phyloP scores from a whole-genome alignment of 2,888 invertebrate species.

The Molorchus minor region DNA sequence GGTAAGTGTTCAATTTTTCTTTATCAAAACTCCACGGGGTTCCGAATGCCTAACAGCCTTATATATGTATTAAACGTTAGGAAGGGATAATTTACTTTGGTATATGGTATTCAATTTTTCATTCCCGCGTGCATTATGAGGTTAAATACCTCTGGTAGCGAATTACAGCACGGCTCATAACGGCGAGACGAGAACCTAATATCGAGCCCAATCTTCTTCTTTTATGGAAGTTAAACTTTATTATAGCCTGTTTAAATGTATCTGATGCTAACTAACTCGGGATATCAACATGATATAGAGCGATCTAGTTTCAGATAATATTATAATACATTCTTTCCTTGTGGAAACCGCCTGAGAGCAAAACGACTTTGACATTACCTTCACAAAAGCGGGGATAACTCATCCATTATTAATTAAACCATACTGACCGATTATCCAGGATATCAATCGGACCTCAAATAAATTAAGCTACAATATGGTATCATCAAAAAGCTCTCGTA shows the following conservation, averaged over 20 bases:
- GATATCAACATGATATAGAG: constrained; percentile 14
- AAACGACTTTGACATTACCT: constrained; percentile 4
- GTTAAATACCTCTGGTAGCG: constrained; percentile 8
- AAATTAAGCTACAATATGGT: constrained; percentile 17
- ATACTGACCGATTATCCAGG: constrained; percentile 1
- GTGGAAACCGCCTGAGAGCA: constrained; percentile 8
- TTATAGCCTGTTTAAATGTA: constrained; percentile 18
- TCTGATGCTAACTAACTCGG: constrained; percentile 3
- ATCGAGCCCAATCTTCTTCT: constrained; percentile 19
- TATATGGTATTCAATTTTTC: constrained; percentile 5
- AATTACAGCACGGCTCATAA: too few relatives aligned
- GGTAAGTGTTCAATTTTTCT: too few relatives aligned
- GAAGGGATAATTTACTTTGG: too few relatives aligned
- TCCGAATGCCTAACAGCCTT: too few relatives aligned
- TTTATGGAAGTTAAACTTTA: constrained; percentile 22
- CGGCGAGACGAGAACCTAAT: constrained; percentile 1
- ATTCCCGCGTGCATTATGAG: not conserved
- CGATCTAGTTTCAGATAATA: constrained; percentile 10
- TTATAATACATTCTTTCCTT: constrained; percentile 15
- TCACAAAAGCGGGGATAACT: not conserved
- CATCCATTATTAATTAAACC: constrained; percentile 15
- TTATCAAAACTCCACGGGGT: too few relatives aligned
- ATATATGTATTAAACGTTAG: too few relatives aligned
- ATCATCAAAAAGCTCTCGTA: constrained; percentile 17
- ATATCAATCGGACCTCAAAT: constrained; percentile 2